Evolutionary conservation across 2,797 vertebrate genomes (phyloP), one percentile per base, ranked within the genome.

Genomic region (Botia kubotai): DNA sequence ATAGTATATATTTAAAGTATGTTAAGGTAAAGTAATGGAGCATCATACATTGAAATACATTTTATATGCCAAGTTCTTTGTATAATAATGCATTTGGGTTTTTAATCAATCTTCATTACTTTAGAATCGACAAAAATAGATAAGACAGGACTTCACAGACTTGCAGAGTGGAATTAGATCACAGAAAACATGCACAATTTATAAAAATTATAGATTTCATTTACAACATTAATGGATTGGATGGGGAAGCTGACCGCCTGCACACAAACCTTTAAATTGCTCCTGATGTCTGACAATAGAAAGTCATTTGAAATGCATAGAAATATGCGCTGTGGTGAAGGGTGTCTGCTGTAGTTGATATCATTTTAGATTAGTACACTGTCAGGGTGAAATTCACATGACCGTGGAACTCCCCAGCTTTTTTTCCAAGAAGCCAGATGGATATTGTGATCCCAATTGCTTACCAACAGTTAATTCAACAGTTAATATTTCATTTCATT

Each of bases 341-440:
- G 66, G 72, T 80, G 57, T 58, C 72, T 53, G 76, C 13, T 16
- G 52, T 62, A 77, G 62, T 78, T 72, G 26, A 83, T 72, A 75
- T 82, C 76, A 72, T 84, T 82, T 80, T 65, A 76, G 83, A 88
- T 86, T 79, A 82, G 80, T 87, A 75, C 65, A 88, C 84, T 81
- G 84, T 1, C n/a, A 50, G 33, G 70, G 72, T 52, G 67, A 78
- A 82, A 82, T 29, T 53, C 71, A 89, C 84, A 83, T 75, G 68
- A 79, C 60, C 57, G 29, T 82, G 75, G 46, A 62, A 43, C 52
- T 3, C 73, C 76, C 79, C 73, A 33, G 19, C 81, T 81, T 76
- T 75, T 74, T n/a, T 72, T 66, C 13, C 12, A 19, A 81, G 74
- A 80, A 46, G 73, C 62, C 48, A 81, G 39, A 71, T 82, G 77